Evolutionary conservation across 2,888 invertebrate species (phyloP).

Genomic region (Hypselothyrea guttata): DNA sequence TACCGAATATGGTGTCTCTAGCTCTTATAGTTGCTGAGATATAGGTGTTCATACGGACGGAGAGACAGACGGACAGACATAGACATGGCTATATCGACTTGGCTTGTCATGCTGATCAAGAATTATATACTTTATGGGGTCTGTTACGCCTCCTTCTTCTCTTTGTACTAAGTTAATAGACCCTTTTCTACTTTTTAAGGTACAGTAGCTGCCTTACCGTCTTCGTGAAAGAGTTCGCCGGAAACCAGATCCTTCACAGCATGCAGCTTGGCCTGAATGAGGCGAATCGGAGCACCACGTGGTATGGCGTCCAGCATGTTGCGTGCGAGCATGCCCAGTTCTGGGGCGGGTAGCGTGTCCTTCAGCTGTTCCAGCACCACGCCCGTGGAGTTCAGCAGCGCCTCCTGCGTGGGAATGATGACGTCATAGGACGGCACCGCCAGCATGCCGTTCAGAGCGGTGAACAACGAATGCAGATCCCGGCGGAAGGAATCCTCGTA

Average conservation of each 20-base stretch:
- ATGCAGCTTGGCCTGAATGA: constrained; percentile 91
- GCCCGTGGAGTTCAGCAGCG: constrained; percentile 91
- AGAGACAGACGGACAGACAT: too few relatives aligned
- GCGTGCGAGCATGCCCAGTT: constrained; percentile 90
- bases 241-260: constrained; percentile 92
- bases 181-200: background rate
- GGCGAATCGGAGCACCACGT: constrained; percentile 84
- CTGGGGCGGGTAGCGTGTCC: constrained; percentile 88
- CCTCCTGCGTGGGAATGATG: constrained; percentile 90
- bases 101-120: too few relatives aligned
- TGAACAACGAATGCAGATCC: constrained; percentile 91
- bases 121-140: too few relatives aligned
- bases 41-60: too few relatives aligned
- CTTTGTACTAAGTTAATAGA: too few relatives aligned
- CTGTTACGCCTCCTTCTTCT: too few relatives aligned
- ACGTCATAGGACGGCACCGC: constrained; percentile 87
- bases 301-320: constrained; percentile 90
- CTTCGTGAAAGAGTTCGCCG: constrained; percentile 88
- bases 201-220: constrained; percentile 82
- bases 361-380: constrained; percentile 92
- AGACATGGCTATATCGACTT: too few relatives aligned
- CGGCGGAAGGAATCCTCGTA: constrained; percentile 93
- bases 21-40: too few relatives aligned
- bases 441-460: constrained; percentile 90
- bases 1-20: too few relatives aligned